phyloP scores from a whole-genome alignment of 2,113 vertebrate genomes.

The Oenanthe melanoleuca region DNA sequence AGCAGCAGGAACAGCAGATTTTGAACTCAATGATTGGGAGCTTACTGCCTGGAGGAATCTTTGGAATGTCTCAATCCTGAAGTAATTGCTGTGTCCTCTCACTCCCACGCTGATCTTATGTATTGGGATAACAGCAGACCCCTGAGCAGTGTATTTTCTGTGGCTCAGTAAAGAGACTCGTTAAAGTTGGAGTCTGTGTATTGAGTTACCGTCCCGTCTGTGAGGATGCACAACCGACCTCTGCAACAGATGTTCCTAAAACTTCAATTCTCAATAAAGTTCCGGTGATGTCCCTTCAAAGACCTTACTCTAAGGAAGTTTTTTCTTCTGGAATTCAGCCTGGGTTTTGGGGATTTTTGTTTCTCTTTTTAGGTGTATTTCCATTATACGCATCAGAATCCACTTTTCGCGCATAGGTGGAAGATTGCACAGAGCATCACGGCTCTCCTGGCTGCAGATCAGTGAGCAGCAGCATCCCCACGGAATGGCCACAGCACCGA shows the following conservation, averaged over 20 bases:
- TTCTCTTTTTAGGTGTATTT: neutral
- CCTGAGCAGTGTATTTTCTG: neutral
- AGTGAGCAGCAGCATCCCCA: neutral
- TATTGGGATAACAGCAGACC: neutral
- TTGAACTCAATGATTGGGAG: fast-evolving
- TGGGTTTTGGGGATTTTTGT: neutral
- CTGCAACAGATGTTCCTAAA: neutral
- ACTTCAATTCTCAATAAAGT: neutral
- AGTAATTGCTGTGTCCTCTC: neutral
- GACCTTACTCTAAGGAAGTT: neutral
- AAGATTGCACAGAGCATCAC: no score
- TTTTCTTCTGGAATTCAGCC: neutral
- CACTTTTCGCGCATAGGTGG: neutral
- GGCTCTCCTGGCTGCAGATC: neutral
- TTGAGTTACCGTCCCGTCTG: neutral
- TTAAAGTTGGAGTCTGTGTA: neutral
- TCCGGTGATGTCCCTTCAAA: neutral
- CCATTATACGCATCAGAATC: neutral
- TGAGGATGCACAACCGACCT: neutral
- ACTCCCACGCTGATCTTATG: neutral
- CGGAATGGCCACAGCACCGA: neutral
- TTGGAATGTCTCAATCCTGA: neutral
- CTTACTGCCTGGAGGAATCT: neutral
- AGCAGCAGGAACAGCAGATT: neutral
- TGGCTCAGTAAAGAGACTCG: neutral